phyloP scores from a whole-genome alignment of 92 coral and sea anemone genomes.

The Zoanthus solanderi region DNA sequence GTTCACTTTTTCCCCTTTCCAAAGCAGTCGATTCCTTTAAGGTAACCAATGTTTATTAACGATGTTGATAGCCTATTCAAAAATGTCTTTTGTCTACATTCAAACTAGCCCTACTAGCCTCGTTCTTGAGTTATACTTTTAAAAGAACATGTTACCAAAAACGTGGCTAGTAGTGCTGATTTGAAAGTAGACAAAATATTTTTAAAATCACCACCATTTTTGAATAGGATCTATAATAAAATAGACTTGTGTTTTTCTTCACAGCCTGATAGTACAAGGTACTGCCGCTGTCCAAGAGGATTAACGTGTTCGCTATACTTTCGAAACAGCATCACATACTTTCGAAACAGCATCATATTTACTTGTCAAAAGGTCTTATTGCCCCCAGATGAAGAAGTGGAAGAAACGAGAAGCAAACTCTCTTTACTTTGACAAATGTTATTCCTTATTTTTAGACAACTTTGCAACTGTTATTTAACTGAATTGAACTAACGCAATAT shows the following conservation, averaged over 20 bases:
- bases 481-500: background rate
- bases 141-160: no score
- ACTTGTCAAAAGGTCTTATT: background rate
- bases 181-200: no score
- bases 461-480: background rate
- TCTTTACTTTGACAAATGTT: conserved; percentile 6
- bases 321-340: background rate
- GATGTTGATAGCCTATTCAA: no score
- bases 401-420: background rate
- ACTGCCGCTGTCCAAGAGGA: conserved; percentile 1
- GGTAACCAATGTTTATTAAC: no score
- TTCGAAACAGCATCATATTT: background rate
- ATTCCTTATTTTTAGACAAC: background rate
- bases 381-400: background rate
- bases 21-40: no score
- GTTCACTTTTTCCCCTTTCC: no score
- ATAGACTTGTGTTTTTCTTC: background rate
- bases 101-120: no score
- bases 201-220: no score
- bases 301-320: background rate
- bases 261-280: background rate
- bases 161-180: no score
- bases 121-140: no score
- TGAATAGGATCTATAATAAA: no score
- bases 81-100: no score